phyloP scores from a whole-genome alignment of 2,797 vertebrate genomes.

The Prionace glauca region DNA sequence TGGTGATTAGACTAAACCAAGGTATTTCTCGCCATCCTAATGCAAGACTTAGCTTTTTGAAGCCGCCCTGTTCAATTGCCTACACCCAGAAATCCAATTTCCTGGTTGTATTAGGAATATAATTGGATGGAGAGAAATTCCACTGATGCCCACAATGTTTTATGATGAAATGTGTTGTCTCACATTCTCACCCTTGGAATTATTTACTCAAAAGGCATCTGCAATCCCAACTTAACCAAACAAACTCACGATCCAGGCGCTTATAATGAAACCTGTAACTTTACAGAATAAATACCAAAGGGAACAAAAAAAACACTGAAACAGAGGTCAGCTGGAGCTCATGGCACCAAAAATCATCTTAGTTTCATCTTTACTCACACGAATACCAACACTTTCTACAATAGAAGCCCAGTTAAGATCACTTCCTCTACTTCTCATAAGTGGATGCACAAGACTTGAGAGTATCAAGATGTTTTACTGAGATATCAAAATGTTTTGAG shows the following conservation, averaged over 20 bases:
- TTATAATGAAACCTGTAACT: background rate
- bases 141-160: background rate
- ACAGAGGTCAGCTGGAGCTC: background rate
- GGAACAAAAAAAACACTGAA: background rate
- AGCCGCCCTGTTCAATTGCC: background rate
- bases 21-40: background rate
- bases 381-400: background rate
- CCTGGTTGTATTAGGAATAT: background rate
- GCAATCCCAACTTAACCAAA: background rate
- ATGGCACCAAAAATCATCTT: background rate
- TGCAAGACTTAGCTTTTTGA: background rate
- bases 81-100: background rate
- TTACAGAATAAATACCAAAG: background rate
- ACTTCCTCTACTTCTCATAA: background rate
- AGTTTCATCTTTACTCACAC: background rate
- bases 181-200: background rate
- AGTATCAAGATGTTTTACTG: background rate
- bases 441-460: background rate
- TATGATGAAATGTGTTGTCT: background rate
- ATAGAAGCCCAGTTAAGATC: background rate
- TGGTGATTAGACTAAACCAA: background rate
- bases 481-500: no score
- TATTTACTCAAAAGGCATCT: background rate
- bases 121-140: background rate
- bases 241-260: background rate